A percentile compares a stretch with the other conserved stretches of the same genome.
These are phyloP conservation scores for Sebastes alutus DNA, from an alignment of 2,797 vertebrate genomes.

Conservation along the genomic window DNA sequence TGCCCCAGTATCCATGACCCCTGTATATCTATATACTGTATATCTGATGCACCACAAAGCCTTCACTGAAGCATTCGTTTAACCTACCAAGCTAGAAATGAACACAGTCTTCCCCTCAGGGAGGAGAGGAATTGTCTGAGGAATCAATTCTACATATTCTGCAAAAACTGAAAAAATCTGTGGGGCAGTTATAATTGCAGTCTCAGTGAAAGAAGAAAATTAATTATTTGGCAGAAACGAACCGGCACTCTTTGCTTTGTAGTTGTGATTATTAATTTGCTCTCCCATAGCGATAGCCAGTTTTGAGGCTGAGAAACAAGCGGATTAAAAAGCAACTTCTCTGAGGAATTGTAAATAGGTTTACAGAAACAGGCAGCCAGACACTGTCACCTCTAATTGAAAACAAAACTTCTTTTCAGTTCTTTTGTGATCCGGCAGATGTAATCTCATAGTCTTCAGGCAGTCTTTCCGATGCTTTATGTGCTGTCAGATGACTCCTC, in stretches of 20 bases:
- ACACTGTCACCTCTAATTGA: constrained; percentile 28
- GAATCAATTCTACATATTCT: constrained; percentile 36
- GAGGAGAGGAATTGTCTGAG: constrained; percentile 10
- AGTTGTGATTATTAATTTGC: constrained; percentile 68
- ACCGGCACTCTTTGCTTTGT: constrained; percentile 57
- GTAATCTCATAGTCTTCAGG: constrained; percentile 56
- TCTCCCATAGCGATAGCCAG: constrained; percentile 39
- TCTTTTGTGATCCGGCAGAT: constrained; percentile 38
- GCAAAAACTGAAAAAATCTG: constrained; percentile 53
- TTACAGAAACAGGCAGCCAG: constrained; percentile 28
- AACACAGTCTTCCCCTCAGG: constrained; percentile 12
- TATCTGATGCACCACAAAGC: constrained; percentile 12
- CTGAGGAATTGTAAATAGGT: constrained; percentile 49
- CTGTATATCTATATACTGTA: neutral
- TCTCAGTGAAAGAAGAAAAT: constrained; percentile 59
- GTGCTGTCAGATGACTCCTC: constrained; percentile 51
- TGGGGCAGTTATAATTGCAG: constrained; percentile 54
- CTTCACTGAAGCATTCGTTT: constrained; percentile 22
- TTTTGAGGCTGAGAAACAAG: constrained; percentile 38
- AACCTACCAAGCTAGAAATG: constrained; percentile 31
- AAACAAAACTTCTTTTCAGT: constrained; percentile 8
- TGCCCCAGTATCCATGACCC: constrained; percentile 38
- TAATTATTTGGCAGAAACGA: constrained; percentile 69
- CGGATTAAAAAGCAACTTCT: constrained; percentile 52
- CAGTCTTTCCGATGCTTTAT: constrained; percentile 28